Evolutionary conservation across 2,797 vertebrate species (phyloP), one percentile per base, ranked within the genome.

Genomic region (Enteromius radiatus): DNA sequence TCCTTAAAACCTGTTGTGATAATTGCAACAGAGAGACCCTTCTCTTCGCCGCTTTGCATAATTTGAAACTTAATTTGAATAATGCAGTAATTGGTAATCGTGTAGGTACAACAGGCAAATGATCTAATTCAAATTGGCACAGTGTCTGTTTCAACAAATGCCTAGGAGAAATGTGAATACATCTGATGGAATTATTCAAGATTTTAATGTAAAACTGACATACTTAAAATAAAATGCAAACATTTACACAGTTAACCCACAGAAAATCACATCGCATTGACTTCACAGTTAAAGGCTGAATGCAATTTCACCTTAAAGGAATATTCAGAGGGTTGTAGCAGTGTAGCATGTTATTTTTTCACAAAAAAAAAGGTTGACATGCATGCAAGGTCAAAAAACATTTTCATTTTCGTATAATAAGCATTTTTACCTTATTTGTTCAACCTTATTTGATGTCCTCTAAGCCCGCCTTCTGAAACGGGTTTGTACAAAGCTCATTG

Each of bases 31-130:
- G 68, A 21, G 70, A 71, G 52, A 21, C 28, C 9, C 21, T 26
- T 33, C 78, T 61, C 43, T 71, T 54, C 12, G 10, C 31, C 12
- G 26, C 56, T 78, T 77, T 26, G 56, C 70, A 64, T 85, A 88
- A 91, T 85, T 49, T 89, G 17, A 73, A 85, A 78, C 84, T 89
- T 88, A 33, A 61, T 89, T 84, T 88, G 77, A 89, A 83, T 73
- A 86, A 89, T 86, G 79, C 83, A 82, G 78, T 89, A 88, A 92
- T 76, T 78, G 82, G 64, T 56, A 90, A 85, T 91, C 87, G 88
- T 86, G 87, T 64, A 12, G 64, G 41, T 63, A 84, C 49, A 87
- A 81, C 89, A 81, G 87, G 85, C 79, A 89, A 84, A 84, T 82
- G 80, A 83, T 90, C 64, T 76, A 84, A 89, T 79, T 84, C 84